phyloP scores from a whole-genome alignment of 2,888 invertebrate species.

The Lasioglossum vierecki region DNA sequence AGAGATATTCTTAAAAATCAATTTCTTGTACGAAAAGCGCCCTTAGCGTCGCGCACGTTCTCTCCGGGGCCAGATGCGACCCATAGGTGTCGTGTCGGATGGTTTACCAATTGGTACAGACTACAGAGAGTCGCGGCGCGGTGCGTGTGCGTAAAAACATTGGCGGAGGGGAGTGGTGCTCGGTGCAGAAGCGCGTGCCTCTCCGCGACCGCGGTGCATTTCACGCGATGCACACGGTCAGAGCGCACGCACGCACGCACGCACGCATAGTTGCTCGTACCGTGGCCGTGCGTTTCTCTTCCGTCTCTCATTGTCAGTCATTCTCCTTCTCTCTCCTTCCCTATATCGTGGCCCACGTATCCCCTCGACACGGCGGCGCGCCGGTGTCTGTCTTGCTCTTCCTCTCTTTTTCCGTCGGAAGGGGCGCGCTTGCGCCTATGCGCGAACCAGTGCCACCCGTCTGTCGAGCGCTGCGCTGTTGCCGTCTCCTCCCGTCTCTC shows the following conservation, averaged over 20 bases:
- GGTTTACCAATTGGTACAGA: constrained; percentile 67
- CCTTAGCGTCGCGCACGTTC: constrained; percentile 29
- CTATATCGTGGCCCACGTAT: constrained; percentile 43
- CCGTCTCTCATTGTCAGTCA: not conserved
- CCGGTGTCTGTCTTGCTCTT: constrained; percentile 40
- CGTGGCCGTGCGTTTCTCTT: constrained; percentile 11
- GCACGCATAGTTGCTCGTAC: constrained; percentile 21
- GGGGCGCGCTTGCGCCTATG: constrained; percentile 60
- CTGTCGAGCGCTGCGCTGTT: constrained; percentile 78
- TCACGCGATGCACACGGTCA: constrained; percentile 57
- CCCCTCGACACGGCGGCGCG: constrained; percentile 9
- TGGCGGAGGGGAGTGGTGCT: constrained; percentile 15
- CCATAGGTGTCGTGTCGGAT: constrained; percentile 65
- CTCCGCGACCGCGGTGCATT: constrained; percentile 49
- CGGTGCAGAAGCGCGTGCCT: constrained; percentile 39
- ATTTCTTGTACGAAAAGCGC: not conserved
- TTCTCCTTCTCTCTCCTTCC: constrained; percentile 19
- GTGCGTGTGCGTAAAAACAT: constrained; percentile 52
- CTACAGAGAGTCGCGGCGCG: constrained; percentile 13
- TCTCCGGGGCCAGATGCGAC: constrained; percentile 57
- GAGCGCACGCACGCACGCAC: constrained; percentile 36
- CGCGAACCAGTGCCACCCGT: constrained; percentile 73
- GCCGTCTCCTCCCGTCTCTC: constrained; percentile 75
- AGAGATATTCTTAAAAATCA: not conserved
- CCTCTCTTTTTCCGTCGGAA: constrained; percentile 54